These are phyloP conservation scores for Hermodice carunculata DNA, from an alignment of 2,888 invertebrate genomes.

Conservation along the genomic window DNA sequence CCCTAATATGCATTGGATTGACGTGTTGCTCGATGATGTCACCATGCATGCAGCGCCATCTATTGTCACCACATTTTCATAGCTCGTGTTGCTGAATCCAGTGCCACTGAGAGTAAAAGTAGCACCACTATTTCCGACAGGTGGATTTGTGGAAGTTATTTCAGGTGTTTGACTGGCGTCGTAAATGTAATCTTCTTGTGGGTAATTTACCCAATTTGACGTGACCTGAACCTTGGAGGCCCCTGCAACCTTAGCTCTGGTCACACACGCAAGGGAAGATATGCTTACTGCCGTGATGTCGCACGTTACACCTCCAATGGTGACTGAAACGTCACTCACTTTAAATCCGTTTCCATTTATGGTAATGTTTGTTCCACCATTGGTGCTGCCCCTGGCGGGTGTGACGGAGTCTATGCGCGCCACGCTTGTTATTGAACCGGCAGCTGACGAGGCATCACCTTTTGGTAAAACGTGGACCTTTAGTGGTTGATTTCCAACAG, in stretches of 20 bases:
- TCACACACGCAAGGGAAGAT: background rate
- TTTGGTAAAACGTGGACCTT: background rate
- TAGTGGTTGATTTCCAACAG: background rate
- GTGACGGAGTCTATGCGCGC: background rate
- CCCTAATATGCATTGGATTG: slow-evolving; percentile 2
- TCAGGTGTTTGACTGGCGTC: slow-evolving; percentile 45
- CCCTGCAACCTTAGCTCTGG: background rate
- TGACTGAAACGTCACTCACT: background rate
- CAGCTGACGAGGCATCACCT: slow-evolving; percentile 1
- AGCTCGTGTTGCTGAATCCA: slow-evolving; percentile 47
- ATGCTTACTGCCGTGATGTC: background rate
- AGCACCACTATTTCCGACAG: slow-evolving; percentile 30
- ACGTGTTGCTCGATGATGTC: background rate
- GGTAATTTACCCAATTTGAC: slow-evolving; percentile 2
- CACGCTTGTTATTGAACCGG: background rate
- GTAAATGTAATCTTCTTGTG: slow-evolving; percentile 19
- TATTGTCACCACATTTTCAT: slow-evolving; percentile 36
- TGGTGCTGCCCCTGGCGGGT: background rate
- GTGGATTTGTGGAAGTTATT: slow-evolving; percentile 49
- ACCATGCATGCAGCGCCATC: background rate
- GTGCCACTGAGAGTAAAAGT: slow-evolving; percentile 40
- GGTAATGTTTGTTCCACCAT: background rate
- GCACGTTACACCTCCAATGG: background rate
- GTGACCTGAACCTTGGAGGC: slow-evolving; percentile 1
- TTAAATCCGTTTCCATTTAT: slow-evolving; percentile 4